Base-by-base conservation (phyloP, 1,140 invertebrate species). In the Neuroterus valhalla region DNA sequence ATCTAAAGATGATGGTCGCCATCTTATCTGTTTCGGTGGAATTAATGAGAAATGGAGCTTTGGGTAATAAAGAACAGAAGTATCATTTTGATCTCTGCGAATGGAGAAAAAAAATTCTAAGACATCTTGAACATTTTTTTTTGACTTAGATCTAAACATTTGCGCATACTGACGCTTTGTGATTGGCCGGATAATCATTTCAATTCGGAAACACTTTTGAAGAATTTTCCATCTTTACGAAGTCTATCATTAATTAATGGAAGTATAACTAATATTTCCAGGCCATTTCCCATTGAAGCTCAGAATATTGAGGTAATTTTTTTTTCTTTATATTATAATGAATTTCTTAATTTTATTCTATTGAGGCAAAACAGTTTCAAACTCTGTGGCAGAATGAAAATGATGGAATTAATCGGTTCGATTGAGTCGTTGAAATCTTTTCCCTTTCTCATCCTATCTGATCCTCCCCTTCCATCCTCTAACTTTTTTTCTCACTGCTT, bases 11-110 rank as follows among this genome's bases (percentile, higher is more conserved):
- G 71, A 68, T 43, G 80, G 50, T 17, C 68, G 76, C 10, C 73
- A 74, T 71, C 70, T 86, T 21, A 52, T 83, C 45, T 86, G 85
- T 75, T 79, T 81, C 5, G 71, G 71, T 21, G 82, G 81, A 44
- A 44, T 85, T 11, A 66, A 80, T 43, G 69, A 81, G 15, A 74
- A 78, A 70, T 84, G 82, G 82, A 78, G 14, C 45, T 43, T 68
- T 12, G 77, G 75, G 84, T 84, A 66, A 45, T 4, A 4, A 45
- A 14, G 45, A 45, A 31, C 12, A 17, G 1, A 17, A 67, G 12
- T 43, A 23, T n/a, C 14, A 4, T 21, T 69, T 69, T 11, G 19
- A 43, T 21, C 19, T 42, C 21, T 45, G 46, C 21, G 17, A 52
- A 62, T 42, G 0, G 11, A 42, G 12, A 26, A 6, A 46, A 38